Conservation (phyloP, 2,797 vertebrate species). For the Poeciliopsis infans region DNA sequence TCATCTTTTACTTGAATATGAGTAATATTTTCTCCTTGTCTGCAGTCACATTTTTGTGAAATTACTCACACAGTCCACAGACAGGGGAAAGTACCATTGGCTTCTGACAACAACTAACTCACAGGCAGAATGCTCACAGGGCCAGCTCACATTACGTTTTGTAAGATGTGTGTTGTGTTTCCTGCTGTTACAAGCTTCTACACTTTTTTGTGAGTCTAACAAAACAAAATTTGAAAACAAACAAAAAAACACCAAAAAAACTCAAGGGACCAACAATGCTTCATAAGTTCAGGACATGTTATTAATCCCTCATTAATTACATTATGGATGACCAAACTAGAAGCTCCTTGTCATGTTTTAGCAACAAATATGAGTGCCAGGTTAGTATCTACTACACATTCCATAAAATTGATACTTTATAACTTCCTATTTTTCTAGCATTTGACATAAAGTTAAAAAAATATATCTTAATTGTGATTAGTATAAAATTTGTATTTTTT, state of each 20-base stretch:
- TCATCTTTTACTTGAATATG: neutral
- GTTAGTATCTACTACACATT: neutral
- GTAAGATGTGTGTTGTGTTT: neutral
- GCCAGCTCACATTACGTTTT: neutral
- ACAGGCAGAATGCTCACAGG: slow-evolving; percentile 10
- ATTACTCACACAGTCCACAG: slow-evolving; percentile 11
- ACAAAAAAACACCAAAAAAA: neutral
- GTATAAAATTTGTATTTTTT: neutral
- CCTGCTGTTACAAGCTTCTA: slow-evolving; percentile 21
- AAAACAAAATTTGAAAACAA: neutral
- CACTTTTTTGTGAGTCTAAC: slow-evolving; percentile 38
- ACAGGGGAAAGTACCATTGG: neutral
- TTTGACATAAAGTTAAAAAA: no score
- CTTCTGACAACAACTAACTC: slow-evolving; percentile 15
- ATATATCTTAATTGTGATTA: neutral
- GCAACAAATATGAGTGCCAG: neutral
- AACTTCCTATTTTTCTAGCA: neutral
- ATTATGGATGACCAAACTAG: neutral
- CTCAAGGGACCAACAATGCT: slow-evolving; percentile 32
- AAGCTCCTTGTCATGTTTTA: neutral
- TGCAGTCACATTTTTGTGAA: slow-evolving; percentile 8
- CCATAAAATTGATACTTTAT: neutral
- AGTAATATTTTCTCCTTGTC: slow-evolving; percentile 10
- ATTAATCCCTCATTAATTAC: neutral
- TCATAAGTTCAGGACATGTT: slow-evolving; percentile 26